These are phyloP conservation scores for Fistularia commersonii DNA, from an alignment of 2,797 vertebrate species.

Conservation along the genomic window DNA sequence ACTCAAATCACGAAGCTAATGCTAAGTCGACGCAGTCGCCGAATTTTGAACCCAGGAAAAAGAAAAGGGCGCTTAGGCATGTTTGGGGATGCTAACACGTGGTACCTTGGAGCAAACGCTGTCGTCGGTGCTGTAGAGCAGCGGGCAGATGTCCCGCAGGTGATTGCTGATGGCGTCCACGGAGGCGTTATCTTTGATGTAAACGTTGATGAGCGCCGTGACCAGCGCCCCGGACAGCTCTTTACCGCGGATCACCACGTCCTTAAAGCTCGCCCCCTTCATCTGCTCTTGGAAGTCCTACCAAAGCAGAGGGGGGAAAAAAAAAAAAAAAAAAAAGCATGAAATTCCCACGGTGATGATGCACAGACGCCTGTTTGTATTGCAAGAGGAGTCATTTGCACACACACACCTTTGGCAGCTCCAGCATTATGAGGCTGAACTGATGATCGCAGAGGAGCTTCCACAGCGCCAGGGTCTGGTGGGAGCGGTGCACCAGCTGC, in stretches of 20 bases:
- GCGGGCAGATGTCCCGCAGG: slow-evolving; percentile 90
- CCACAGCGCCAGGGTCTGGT: slow-evolving; percentile 92
- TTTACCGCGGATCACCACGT: slow-evolving; percentile 88
- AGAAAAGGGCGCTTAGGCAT: too few species aligned
- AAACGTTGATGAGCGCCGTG: slow-evolving; percentile 93
- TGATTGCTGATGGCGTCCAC: slow-evolving; percentile 93
- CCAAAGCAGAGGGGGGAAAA: background rate
- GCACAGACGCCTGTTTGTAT: slow-evolving; percentile 7
- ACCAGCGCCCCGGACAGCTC: slow-evolving; percentile 91
- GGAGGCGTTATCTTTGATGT: slow-evolving; percentile 93
- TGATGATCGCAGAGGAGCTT: slow-evolving; percentile 96
- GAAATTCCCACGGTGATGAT: slow-evolving; percentile 1
- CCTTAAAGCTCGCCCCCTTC: slow-evolving; percentile 90
- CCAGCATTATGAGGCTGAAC: slow-evolving; percentile 88
- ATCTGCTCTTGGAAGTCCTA: slow-evolving; percentile 96
- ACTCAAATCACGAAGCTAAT: too few species aligned
- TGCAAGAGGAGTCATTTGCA: slow-evolving; percentile 1
- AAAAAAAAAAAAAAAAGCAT: background rate
- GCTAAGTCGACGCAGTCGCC: too few species aligned
- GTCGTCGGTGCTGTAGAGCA: slow-evolving; percentile 94
- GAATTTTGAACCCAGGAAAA: too few species aligned
- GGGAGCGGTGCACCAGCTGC: slow-evolving; percentile 89
- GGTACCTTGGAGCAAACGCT: slow-evolving; percentile 94
- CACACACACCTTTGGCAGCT: slow-evolving; percentile 88
- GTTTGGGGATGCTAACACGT: too few species aligned